Conservation (phyloP, 2,797 vertebrate genomes). For the Rallus crepitans region DNA sequence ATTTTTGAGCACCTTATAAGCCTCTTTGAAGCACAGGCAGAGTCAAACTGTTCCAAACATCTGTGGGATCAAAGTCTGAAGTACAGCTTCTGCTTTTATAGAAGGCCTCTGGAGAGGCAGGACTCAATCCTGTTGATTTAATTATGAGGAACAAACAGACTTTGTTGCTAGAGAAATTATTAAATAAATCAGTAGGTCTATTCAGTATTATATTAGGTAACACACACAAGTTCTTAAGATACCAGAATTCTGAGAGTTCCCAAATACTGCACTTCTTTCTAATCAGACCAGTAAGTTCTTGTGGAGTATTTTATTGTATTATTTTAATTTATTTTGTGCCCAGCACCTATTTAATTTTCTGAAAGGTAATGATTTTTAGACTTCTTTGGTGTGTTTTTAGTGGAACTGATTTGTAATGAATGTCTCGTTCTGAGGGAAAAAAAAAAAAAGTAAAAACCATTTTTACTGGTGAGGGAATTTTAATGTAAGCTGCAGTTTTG, state of each 20-base stretch:
- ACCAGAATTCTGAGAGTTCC: neutral
- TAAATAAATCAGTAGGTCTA: neutral
- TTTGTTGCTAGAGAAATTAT: neutral
- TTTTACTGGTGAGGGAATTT: neutral
- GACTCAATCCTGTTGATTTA: neutral
- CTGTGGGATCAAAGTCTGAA: neutral
- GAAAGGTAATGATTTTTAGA: neutral
- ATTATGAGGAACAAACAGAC: constrained; percentile 2
- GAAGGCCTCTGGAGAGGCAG: constrained; percentile 30
- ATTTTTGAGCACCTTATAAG: constrained; percentile 87
- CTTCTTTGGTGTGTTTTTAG: neutral
- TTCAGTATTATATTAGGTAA: neutral
- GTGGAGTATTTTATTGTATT: neutral
- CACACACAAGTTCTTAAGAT: neutral
- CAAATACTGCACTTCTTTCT: neutral
- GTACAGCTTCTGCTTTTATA: constrained; percentile 5
- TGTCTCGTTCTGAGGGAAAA: neutral
- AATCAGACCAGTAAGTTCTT: neutral
- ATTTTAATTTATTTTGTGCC: neutral
- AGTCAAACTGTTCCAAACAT: constrained; percentile 21
- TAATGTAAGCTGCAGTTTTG: neutral
- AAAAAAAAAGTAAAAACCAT: neutral
- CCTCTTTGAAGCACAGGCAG: constrained; percentile 28
- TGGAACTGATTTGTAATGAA: neutral
- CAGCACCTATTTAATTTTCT: neutral